phyloP scores from a whole-genome alignment of 2,888 invertebrate species.

The Platerodrilus igneus region DNA sequence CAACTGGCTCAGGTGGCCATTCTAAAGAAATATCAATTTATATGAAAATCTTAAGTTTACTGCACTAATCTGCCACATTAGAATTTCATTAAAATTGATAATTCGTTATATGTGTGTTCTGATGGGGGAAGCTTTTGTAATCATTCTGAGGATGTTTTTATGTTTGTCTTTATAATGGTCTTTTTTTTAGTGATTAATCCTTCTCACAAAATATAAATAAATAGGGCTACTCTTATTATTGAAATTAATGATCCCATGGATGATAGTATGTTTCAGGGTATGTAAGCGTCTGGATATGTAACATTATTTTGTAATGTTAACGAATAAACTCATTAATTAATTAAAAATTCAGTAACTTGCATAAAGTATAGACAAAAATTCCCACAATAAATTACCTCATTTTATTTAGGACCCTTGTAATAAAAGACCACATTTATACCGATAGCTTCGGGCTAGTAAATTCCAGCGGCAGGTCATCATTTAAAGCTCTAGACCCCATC shows the following conservation, averaged over 20 bases:
- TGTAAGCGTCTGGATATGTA: constrained; percentile 63
- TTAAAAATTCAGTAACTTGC: too few relatives aligned
- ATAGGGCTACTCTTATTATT: constrained; percentile 54
- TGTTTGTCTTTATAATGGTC: constrained; percentile 50
- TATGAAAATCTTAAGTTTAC: constrained; percentile 65
- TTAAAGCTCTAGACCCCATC: too few relatives aligned
- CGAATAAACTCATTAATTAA: too few relatives aligned
- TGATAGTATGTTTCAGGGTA: constrained; percentile 63
- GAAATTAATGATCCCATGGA: constrained; percentile 65
- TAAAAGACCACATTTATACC: too few relatives aligned
- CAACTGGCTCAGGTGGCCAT: constrained; percentile 57
- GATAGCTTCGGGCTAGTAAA: too few relatives aligned
- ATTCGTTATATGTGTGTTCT: constrained; percentile 58
- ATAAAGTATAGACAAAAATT: too few relatives aligned
- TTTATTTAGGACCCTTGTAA: too few relatives aligned
- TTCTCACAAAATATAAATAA: constrained; percentile 62
- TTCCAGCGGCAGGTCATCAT: too few relatives aligned
- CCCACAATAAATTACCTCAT: too few relatives aligned
- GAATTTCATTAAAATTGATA: constrained; percentile 56
- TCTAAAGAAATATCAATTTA: constrained; percentile 63
- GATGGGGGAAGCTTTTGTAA: constrained; percentile 54
- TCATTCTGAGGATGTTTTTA: constrained; percentile 60
- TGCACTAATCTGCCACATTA: constrained; percentile 60
- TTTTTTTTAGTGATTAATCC: constrained; percentile 53
- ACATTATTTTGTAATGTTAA: too few relatives aligned